Percentiles rank a stretch among this genome's conserved stretches.
These are phyloP conservation scores for Acrobasis repandana DNA, from an alignment of 2,888 invertebrate species.

Conservation along the genomic window DNA sequence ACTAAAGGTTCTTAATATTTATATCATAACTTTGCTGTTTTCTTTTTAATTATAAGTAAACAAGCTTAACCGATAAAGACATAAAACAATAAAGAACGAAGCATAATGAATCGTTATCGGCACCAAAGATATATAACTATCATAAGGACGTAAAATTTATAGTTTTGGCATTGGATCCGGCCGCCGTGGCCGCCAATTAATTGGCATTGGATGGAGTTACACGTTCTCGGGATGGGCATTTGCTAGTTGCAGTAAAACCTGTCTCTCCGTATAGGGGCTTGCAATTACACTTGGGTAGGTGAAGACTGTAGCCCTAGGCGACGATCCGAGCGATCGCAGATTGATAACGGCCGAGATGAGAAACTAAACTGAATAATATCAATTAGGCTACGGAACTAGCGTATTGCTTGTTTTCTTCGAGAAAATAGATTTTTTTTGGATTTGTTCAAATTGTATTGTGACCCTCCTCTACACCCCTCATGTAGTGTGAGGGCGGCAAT, in stretches of 20 bases:
- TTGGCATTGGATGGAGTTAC: conserved; percentile 61
- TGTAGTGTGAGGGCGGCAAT: too few relatives aligned
- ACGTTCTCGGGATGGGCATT: conserved; percentile 64
- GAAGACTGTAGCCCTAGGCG: conserved; percentile 62
- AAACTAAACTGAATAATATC: conserved; percentile 70
- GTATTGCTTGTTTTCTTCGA: background rate
- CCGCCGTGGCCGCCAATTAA: conserved; percentile 60
- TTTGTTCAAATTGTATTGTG: too few relatives aligned
- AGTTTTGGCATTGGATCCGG: conserved; percentile 52
- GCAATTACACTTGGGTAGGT: conserved; percentile 68
- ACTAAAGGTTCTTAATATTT: too few relatives aligned
- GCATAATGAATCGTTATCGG: conserved; percentile 40
- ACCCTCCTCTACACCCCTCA: too few relatives aligned
- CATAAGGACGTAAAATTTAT: conserved; percentile 51
- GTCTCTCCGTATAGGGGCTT: conserved; percentile 63
- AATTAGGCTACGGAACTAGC: conserved; percentile 44
- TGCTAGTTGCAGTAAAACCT: conserved; percentile 60
- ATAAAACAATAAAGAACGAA: conserved; percentile 16
- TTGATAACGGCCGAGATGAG: conserved; percentile 71
- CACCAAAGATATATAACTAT: conserved; percentile 49
- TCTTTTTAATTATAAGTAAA: background rate
- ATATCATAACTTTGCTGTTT: too few relatives aligned
- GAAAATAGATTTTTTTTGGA: too few relatives aligned
- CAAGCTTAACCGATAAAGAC: conserved; percentile 4
- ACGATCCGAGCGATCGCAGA: conserved; percentile 62